Percentiles rank a stretch among this genome's conserved stretches.
Conservation (phyloP, 64 coral and sea anemone species). For the Trachythela sp. region DNA sequence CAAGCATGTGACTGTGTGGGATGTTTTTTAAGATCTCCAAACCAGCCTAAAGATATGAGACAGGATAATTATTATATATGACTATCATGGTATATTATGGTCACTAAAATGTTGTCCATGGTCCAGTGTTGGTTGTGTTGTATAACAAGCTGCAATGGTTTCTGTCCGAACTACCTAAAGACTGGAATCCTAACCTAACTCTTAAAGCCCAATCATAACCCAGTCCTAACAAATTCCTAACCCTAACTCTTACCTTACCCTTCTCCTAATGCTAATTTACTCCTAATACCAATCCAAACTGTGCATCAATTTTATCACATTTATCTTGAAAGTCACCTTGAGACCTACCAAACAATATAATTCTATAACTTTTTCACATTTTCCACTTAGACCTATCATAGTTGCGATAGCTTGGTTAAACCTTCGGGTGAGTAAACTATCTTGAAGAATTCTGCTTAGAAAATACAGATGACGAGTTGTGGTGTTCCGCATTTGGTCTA, state of each 20-base stretch:
- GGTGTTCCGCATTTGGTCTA: not conserved
- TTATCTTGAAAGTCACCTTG: too few species aligned
- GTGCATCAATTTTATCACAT: too few species aligned
- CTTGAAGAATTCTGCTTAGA: not conserved
- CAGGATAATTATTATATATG: not conserved
- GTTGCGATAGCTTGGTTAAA: not conserved
- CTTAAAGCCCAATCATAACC: too few species aligned
- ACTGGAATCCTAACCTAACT: too few species aligned
- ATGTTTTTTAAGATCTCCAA: conserved; percentile 53
- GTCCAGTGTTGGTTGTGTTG: too few species aligned
- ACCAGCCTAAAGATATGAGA: conserved; percentile 54
- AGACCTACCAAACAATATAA: conserved; percentile 71
- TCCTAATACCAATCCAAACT: too few species aligned
- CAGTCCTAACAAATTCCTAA: too few species aligned
- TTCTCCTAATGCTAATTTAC: too few species aligned
- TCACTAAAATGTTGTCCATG: too few species aligned
- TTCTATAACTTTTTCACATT: conserved; percentile 53
- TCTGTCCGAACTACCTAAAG: too few species aligned
- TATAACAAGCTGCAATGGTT: too few species aligned
- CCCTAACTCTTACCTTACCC: too few species aligned
- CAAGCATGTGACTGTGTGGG: conserved; percentile 39
- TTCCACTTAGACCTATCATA: conserved; percentile 56
- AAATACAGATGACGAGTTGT: not conserved
- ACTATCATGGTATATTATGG: not conserved
- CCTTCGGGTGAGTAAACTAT: not conserved